phyloP scores from a whole-genome alignment of 2,113 vertebrate genomes.

The Hippoglossus stenolepis region DNA sequence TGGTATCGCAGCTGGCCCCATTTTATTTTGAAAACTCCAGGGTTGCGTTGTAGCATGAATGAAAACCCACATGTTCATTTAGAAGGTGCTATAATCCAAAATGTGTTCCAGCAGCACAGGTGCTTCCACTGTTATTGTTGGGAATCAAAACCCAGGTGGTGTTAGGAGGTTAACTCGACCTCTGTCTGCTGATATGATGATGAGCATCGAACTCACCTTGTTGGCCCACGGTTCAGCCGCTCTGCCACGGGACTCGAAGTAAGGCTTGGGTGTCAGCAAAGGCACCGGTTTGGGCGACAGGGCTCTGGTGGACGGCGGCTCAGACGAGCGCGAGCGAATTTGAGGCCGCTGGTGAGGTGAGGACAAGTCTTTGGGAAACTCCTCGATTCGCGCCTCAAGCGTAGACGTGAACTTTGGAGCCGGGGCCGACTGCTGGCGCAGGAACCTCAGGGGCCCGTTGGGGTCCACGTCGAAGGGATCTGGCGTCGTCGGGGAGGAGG shows the following conservation, averaged over 20 bases:
- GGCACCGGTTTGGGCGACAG: slow-evolving; percentile 87
- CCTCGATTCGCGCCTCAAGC: slow-evolving; percentile 89
- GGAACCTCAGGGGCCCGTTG: slow-evolving; percentile 86
- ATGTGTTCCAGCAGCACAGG: background rate
- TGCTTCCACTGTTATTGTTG: background rate
- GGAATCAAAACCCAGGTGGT: background rate
- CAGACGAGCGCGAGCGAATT: slow-evolving; percentile 80
- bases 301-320: slow-evolving; percentile 83
- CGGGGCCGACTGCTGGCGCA: slow-evolving; percentile 93
- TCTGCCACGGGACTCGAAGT: slow-evolving; percentile 84
- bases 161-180: background rate
- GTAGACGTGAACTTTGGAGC: slow-evolving; percentile 93
- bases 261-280: slow-evolving; percentile 91
- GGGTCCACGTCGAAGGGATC: slow-evolving; percentile 67
- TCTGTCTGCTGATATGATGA: background rate
- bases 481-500: slow-evolving; percentile 78
- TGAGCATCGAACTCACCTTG: slow-evolving; percentile 83
- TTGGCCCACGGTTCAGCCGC: slow-evolving; percentile 83
- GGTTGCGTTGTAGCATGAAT: no score
- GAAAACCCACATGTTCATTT: no score
- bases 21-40: no score
- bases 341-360: slow-evolving; percentile 60
- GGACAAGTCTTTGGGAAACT: slow-evolving; percentile 64
- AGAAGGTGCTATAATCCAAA: background rate
- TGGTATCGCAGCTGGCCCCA: no score